Base-by-base conservation (phyloP, 1,140 invertebrate species). In the Drosophila sp. region DNA sequence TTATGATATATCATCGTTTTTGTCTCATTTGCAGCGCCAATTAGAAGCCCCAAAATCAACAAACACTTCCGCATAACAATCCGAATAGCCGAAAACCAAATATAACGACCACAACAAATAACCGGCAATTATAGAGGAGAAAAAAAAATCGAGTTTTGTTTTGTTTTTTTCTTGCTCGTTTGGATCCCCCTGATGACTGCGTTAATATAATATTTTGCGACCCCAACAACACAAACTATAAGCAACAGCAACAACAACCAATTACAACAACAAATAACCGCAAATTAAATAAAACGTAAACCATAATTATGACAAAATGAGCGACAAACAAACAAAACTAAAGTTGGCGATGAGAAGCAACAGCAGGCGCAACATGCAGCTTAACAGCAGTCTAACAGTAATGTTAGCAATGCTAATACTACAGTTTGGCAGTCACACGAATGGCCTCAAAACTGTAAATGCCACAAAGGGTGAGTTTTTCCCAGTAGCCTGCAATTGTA, bases 301-400 rank as follows among this genome's bases (percentile, higher is more conserved):
- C 79, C 72, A 89, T 80, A 89, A 87, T 89, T 87, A 87, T 86
- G 83, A 72, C 75, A 85, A 87, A 73, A 80, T 87, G 84, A 87
- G 70, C 70, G 6, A 41, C 1, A 47, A 66, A 72, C 68, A 56
- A 69, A 65, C 41, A 66, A 41, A 47, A 68, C 56, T 70, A 72
- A 65, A 58, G 32, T 68, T 50, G 38, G 32, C 58, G 11, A 70
- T 44, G 25, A 56, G 57, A 75, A 56, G 25, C 40, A 60, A 56
- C 25, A 44, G 3, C 50, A 68, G 3, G 29, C 60, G 47, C 30
- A 72, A 66, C 33, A 87, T 89, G 79, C 27, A 38, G n/a, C 10
- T 27, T 50, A 76, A 70, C 54, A 73, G 56, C 25, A 47, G n/a
- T 11, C 32, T 83, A 73, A 66, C 76, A 82, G 69, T 50, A 32